Evolutionary conservation across 2,888 invertebrate genomes (phyloP), one percentile per base, ranked within the genome.

Genomic region (Cataglyphis cursor): DNA sequence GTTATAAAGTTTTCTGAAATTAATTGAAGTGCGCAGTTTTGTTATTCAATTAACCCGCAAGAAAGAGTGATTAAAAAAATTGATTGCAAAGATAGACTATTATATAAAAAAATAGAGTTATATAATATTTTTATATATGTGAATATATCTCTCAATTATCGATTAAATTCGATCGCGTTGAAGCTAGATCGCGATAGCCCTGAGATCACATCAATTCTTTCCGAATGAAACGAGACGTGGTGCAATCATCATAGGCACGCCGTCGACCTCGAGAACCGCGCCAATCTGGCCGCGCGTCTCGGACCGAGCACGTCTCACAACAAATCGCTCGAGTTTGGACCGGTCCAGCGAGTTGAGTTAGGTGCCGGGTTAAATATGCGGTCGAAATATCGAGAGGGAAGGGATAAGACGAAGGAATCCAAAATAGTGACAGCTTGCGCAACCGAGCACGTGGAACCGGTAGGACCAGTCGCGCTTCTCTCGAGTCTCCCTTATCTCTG

Each of bases 341-440:
- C 35, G 35, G 18, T 28, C 9, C n/a, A 41, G 66, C 44, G 59
- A 87, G 84, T 84, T 78, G 92, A 93, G 94, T 94, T 94, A 94
- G 93, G 91, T 92, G 87, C 93, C 51, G 91, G 94, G 93, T 94
- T 94, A 94, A 94, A 94, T 94, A 94, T 93, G 94, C 93, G 93
- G 91, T 92, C 91, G 90, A 90, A 28, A 91, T 92, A 89, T 90
- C 85, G 44, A 6, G 48, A 28, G 6, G 59, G 59, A 2, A 28
- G 15, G 28, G 28, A 28, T 28, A 8, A 15, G 59, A 59, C 28
- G 90, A 28, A 68, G n/a, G 9, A 28, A 38, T 91, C 94, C 93
- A 93, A 94, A 94, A 94, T 95, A 95, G 87, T 93, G 94, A 95
- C 93, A 94, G 91, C 89, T 94, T 94, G 93, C 93, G 93, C 92